Conservation (phyloP, 2,888 invertebrate species). For the Anticlea derivata region DNA sequence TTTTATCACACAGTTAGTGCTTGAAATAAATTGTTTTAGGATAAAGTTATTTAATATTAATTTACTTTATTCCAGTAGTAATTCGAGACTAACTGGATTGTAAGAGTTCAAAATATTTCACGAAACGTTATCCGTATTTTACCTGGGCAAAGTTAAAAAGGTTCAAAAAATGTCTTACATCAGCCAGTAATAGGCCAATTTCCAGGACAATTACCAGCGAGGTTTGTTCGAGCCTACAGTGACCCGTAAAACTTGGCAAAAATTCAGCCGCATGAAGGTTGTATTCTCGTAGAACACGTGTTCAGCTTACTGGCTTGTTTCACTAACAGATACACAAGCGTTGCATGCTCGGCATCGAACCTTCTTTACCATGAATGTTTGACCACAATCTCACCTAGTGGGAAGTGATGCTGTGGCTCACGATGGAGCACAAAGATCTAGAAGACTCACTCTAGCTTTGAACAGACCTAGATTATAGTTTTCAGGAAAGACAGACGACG, state of each 20-base stretch:
- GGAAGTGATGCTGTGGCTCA: too few species aligned
- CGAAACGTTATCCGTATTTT: conserved; percentile 14
- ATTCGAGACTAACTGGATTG: not conserved
- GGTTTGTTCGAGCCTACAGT: conserved; percentile 27
- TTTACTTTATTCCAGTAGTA: too few species aligned
- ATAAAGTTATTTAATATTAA: too few species aligned
- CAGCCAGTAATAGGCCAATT: conserved; percentile 33
- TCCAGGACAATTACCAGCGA: conserved; percentile 31
- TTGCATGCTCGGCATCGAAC: too few species aligned
- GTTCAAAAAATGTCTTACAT: conserved; percentile 21
- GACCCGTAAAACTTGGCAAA: conserved; percentile 28
- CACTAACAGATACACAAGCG: not conserved
- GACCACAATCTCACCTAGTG: too few species aligned
- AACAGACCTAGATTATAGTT: too few species aligned
- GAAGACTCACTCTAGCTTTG: too few species aligned
- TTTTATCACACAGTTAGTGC: too few species aligned
- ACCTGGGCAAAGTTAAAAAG: conserved; percentile 25
- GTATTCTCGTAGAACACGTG: not conserved
- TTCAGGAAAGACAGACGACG: too few species aligned
- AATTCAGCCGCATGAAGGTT: not conserved
- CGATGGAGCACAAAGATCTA: too few species aligned
- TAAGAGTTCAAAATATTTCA: conserved; percentile 6
- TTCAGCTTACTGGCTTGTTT: not conserved
- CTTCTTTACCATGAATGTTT: too few species aligned
- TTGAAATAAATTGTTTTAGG: too few species aligned